These are phyloP conservation scores for Alaudala cheleensis DNA, from an alignment of 2,113 vertebrate genomes.

Conservation along the genomic window DNA sequence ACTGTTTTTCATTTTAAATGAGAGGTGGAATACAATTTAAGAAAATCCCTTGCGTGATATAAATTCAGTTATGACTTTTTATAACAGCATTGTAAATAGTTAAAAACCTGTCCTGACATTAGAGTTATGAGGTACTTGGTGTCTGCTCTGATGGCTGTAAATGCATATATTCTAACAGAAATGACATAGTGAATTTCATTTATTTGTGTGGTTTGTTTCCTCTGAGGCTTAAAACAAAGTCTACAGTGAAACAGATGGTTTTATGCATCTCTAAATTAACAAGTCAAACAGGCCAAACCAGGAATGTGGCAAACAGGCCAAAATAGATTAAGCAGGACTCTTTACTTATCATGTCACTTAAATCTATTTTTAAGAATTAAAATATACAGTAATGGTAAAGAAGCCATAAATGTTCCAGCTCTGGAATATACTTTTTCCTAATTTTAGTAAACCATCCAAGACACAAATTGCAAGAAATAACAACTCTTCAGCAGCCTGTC, in stretches of 20 bases:
- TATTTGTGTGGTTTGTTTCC: constrained; percentile 62
- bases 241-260: constrained; percentile 62
- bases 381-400: constrained; percentile 53
- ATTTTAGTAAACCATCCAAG: constrained; percentile 46
- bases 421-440: constrained; percentile 46
- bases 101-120: constrained; percentile 2
- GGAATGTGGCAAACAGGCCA: constrained; percentile 42
- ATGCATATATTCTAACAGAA: constrained; percentile 38
- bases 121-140: constrained; percentile 13
- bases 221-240: constrained; percentile 61
- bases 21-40: constrained; percentile 3
- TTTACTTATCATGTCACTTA: constrained; percentile 57
- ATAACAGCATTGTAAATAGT: constrained; percentile 12
- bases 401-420: constrained; percentile 28
- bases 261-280: constrained; percentile 59
- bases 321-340: constrained; percentile 51
- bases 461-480: constrained; percentile 53
- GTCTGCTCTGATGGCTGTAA: constrained; percentile 11
- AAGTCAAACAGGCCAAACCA: constrained; percentile 39
- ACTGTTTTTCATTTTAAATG: constrained; percentile 16
- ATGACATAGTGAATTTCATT: constrained; percentile 43
- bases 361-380: constrained; percentile 67
- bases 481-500: background rate
- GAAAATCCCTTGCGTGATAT: background rate
- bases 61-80: constrained; percentile 20